Evolutionary conservation across 2,888 invertebrate genomes (phyloP).

Genomic region (Athalia circularis): DNA sequence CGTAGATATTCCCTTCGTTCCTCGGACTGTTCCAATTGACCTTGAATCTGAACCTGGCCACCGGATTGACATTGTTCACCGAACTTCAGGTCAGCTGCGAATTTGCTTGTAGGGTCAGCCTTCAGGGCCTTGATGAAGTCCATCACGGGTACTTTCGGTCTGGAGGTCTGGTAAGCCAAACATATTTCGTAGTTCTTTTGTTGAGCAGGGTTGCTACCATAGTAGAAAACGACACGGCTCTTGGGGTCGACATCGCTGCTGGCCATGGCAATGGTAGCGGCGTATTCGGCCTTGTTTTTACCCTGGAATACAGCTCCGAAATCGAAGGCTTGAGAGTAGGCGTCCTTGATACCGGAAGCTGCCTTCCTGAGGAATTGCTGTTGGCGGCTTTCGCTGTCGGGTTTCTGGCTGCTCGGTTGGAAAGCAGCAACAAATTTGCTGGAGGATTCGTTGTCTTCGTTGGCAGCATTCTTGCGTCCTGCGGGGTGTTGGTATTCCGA

Average conservation of each 20-base stretch:
- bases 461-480: background rate
- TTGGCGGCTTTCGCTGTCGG: constrained; percentile 76
- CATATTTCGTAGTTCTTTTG: constrained; percentile 74
- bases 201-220: constrained; percentile 71
- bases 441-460: background rate
- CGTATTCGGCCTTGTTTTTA: constrained; percentile 75
- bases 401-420: constrained; percentile 53
- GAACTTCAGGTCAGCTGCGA: constrained; percentile 74
- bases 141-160: constrained; percentile 76
- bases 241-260: constrained; percentile 78
- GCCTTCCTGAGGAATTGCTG: constrained; percentile 77
- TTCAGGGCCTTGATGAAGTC: constrained; percentile 70
- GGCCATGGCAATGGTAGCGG: constrained; percentile 76
- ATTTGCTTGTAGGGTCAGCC: constrained; percentile 74
- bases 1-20: constrained; percentile 75
- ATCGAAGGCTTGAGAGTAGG: constrained; percentile 76
- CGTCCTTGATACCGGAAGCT: constrained; percentile 76
- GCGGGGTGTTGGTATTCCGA: constrained; percentile 31
- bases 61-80: constrained; percentile 74
- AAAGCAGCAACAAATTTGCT: constrained; percentile 46
- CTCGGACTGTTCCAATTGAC: constrained; percentile 75
- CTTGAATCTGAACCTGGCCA: constrained; percentile 73
- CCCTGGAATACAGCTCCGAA: constrained; percentile 77
- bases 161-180: constrained; percentile 71
- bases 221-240: constrained; percentile 76